Conservation (phyloP, 2,113 vertebrate genomes). For the Sclerurus mexicanus region DNA sequence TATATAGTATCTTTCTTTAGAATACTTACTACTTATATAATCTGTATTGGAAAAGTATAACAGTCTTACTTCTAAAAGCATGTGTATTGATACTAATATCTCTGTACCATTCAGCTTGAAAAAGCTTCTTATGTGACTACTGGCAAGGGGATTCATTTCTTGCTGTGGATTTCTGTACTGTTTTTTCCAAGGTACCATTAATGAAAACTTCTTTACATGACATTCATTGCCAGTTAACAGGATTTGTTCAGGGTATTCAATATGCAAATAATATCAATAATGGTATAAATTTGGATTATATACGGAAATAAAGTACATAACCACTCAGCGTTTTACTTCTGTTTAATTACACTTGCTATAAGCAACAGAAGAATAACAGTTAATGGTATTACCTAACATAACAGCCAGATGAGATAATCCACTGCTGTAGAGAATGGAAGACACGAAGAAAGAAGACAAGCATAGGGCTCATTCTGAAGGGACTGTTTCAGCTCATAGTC, state of each 20-base stretch:
- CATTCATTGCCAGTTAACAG: neutral
- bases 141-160: neutral
- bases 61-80: neutral
- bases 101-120: neutral
- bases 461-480: neutral
- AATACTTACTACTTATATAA: neutral
- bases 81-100: fast-evolving
- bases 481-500: neutral
- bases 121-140: neutral
- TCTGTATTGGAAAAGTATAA: neutral
- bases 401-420: neutral
- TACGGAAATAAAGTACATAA: neutral
- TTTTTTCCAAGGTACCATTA: neutral
- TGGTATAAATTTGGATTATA: neutral
- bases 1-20: neutral
- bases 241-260: neutral
- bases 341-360: neutral
- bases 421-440: neutral
- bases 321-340: neutral
- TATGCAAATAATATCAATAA: neutral
- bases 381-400: neutral
- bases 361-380: neutral
- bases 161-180: neutral
- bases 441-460: neutral
- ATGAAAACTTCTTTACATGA: neutral